phyloP scores from a whole-genome alignment of 1,140 invertebrate species.

The Colletes latitarsis region DNA sequence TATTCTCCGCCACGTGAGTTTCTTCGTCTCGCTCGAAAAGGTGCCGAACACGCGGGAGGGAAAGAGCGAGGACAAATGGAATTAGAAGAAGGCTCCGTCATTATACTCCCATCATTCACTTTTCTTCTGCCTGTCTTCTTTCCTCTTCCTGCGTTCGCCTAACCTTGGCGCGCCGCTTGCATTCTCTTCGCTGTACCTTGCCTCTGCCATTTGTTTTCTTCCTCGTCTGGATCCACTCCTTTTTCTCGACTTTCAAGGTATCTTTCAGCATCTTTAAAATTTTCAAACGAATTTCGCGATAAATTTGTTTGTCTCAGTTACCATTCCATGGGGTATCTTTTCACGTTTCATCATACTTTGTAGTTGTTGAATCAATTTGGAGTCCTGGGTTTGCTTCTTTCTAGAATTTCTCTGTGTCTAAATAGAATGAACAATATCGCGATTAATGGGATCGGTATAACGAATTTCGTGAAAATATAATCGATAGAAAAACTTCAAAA shows the following conservation, averaged over 20 bases:
- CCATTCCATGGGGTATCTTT: no score
- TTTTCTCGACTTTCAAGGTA: not conserved
- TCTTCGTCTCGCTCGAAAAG: constrained; percentile 47
- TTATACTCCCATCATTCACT: constrained; percentile 64
- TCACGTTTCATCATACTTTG: no score
- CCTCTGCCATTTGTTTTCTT: constrained; percentile 16
- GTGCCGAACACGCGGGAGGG: not conserved
- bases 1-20: constrained; percentile 60
- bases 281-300: not conserved
- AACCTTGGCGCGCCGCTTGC: constrained; percentile 32
- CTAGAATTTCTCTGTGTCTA: no score
- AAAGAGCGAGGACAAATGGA: constrained; percentile 43
- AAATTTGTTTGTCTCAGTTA: no score
- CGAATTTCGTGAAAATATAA: no score
- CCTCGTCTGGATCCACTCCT: not conserved
- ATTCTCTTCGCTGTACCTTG: constrained; percentile 19
- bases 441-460: no score
- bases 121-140: constrained; percentile 42
- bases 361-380: no score
- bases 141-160: constrained; percentile 15
- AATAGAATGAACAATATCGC: no score
- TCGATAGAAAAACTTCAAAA: no score
- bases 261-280: not conserved
- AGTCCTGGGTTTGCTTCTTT: no score
- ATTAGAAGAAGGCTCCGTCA: constrained; percentile 65